Base-by-base conservation (phyloP, 2,888 invertebrate species). In the Nemurella pictetii region DNA sequence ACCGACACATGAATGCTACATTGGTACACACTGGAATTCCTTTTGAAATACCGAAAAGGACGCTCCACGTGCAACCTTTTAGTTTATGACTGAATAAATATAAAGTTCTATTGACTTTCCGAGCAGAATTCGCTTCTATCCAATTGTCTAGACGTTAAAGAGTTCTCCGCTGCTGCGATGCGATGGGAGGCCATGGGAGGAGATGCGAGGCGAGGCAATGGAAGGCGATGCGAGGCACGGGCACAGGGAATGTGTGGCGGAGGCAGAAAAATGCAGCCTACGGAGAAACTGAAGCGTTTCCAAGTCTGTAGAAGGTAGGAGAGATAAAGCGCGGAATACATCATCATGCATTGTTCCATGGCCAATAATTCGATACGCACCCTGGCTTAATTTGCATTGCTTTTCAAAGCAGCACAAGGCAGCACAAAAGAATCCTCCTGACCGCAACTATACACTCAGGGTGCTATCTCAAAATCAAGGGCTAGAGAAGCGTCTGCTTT, bases 61-160 rank as follows among this genome's bases (percentile, higher is more conserved):
- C 78, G 28, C 26, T 80, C 26, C 75, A n/a, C 80, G 12, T 35
- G 80, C 25, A 27, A 27, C 35, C 80, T 81, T 80, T 35, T 36
- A 35, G 80, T 81, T 81, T 72, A 82, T 72, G 82, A 28, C 82
- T 82, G 27, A n/a, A 82, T 82, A 28, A 36, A 82, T 82, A 55
- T 27, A 27, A 29, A 5, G 55, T n/a, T 27, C 28, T 72, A 82
- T 82, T 82, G 82, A 82, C 82, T 72, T 55, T 72, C 15, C 28
- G 80, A 81, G 26, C 36, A n/a, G 12, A 12, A 29, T 7, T 29
- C 30, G 78, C 32, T 35, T 35, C 80, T 81, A 36, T 81, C 27
- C 35, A 30, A 35, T 81, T 81, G 80, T 81, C 80, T 81, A 35
- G 80, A 81, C 35, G 32, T 26, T 20, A 80, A 30, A 81, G 55